A percentile compares a stretch with the other conserved stretches of the same genome.
phyloP scores from a whole-genome alignment of 2,888 invertebrate species.

The Torymus tubicola region DNA sequence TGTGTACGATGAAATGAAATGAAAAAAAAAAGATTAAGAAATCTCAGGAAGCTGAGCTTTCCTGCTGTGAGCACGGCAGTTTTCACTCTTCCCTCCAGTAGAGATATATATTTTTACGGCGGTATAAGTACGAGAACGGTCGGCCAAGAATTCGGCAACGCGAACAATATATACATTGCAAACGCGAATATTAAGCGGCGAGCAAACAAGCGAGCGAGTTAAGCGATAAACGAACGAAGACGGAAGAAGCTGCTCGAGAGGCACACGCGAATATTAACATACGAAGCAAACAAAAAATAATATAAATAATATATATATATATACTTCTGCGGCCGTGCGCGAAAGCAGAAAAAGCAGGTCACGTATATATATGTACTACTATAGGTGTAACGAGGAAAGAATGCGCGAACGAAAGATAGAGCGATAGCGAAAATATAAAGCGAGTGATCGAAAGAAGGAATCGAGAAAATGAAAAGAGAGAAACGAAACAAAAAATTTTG shows the following conservation, averaged over 20 bases:
- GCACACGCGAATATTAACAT: background rate
- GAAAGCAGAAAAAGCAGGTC: background rate
- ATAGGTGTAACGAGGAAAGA: conserved; percentile 17
- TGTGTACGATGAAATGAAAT: background rate
- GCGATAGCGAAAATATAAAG: background rate
- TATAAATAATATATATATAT: conserved; percentile 6
- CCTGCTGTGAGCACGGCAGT: background rate
- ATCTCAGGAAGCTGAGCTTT: conserved; percentile 20
- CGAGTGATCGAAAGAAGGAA: conserved; percentile 32
- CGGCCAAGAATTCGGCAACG: background rate
- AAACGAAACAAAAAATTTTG: conserved; percentile 26
- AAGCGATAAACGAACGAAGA: background rate
- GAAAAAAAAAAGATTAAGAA: conserved; percentile 20
- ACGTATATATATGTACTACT: conserved; percentile 37
- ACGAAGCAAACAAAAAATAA: background rate
- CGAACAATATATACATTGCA: conserved; percentile 4
- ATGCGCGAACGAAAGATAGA: background rate
- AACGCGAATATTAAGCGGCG: background rate
- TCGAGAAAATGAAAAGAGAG: conserved; percentile 13
- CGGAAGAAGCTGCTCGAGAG: conserved; percentile 12
- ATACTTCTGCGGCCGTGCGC: background rate
- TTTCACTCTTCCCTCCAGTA: conserved; percentile 13
- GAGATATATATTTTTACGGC: background rate
- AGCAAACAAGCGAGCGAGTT: conserved; percentile 4
- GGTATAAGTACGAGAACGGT: conserved; percentile 38